These are phyloP conservation scores for Catocala fraxini DNA, from an alignment of 2,888 invertebrate genomes.

Conservation along the genomic window DNA sequence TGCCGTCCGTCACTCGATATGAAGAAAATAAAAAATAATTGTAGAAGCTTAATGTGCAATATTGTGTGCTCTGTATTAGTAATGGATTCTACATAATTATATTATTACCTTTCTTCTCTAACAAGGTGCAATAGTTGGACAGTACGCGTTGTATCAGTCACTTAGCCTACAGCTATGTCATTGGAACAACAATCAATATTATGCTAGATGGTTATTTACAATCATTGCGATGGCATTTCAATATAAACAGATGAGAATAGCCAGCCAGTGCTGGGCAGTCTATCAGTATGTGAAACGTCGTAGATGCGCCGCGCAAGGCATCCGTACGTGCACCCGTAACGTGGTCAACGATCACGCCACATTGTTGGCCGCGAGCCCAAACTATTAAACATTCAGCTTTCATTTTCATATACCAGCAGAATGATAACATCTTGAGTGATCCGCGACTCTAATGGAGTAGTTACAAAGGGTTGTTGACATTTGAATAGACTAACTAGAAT, in stretches of 20 bases:
- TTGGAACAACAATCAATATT: no score
- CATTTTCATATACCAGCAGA: constrained; percentile 47
- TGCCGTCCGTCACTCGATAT: no score
- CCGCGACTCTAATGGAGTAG: background rate
- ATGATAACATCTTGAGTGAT: constrained; percentile 22
- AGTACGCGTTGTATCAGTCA: no score
- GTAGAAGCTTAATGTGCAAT: no score
- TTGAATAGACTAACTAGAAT: no score
- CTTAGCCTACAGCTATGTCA: no score
- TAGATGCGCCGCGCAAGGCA: constrained; percentile 21
- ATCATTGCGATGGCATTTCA: background rate
- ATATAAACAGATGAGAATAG: background rate
- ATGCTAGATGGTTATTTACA: background rate
- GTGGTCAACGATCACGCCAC: constrained; percentile 77
- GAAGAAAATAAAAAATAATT: no score
- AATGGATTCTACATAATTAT: no score
- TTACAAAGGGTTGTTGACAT: no score
- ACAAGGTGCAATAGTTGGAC: no score
- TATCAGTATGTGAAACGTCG: constrained; percentile 22
- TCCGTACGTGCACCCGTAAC: constrained; percentile 43
- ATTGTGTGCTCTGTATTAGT: no score
- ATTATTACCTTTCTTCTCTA: no score
- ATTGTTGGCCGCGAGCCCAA: constrained; percentile 73
- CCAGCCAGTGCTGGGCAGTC: constrained; percentile 1
- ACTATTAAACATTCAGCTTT: constrained; percentile 70